Percentiles rank a stretch among this genome's conserved stretches.
phyloP scores from a whole-genome alignment of 1,140 invertebrate species.

The Apocrypta bakeri region DNA sequence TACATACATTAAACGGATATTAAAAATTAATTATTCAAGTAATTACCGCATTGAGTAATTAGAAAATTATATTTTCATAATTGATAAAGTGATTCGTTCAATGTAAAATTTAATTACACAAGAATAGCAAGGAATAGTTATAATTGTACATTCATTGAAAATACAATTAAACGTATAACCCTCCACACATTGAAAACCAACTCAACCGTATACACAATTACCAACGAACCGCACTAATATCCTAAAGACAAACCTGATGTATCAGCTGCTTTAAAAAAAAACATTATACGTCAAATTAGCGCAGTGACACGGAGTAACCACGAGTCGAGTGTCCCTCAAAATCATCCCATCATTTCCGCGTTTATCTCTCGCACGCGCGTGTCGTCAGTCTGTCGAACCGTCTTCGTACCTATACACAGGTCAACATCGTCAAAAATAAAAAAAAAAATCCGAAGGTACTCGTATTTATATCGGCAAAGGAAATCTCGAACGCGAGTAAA shows the following conservation, averaged over 20 bases:
- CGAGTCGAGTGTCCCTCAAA: slow-evolving; percentile 17
- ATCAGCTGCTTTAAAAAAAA: neutral
- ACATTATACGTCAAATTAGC: slow-evolving; percentile 29
- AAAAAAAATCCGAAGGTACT: slow-evolving; percentile 22
- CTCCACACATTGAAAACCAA: too few relatives aligned
- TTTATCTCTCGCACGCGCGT: neutral
- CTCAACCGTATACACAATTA: too few relatives aligned
- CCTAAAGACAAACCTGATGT: neutral
- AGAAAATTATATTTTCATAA: too few relatives aligned
- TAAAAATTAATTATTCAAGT: too few relatives aligned
- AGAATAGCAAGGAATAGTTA: too few relatives aligned
- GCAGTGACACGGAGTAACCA: slow-evolving; percentile 10
- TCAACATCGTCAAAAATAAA: neutral
- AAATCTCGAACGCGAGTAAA: slow-evolving; percentile 45
- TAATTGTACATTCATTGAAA: too few relatives aligned
- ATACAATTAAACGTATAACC: too few relatives aligned
- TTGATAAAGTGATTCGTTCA: too few relatives aligned
- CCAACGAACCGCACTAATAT: too few relatives aligned
- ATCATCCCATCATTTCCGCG: slow-evolving; percentile 44
- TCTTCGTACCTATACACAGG: neutral
- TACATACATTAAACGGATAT: too few relatives aligned
- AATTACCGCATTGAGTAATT: too few relatives aligned
- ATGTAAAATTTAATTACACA: too few relatives aligned
- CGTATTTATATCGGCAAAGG: slow-evolving; percentile 23
- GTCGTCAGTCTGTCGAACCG: neutral